These are phyloP conservation scores for Petrocephalus zakoni DNA, from an alignment of 2,113 vertebrate genomes.

Conservation along the genomic window DNA sequence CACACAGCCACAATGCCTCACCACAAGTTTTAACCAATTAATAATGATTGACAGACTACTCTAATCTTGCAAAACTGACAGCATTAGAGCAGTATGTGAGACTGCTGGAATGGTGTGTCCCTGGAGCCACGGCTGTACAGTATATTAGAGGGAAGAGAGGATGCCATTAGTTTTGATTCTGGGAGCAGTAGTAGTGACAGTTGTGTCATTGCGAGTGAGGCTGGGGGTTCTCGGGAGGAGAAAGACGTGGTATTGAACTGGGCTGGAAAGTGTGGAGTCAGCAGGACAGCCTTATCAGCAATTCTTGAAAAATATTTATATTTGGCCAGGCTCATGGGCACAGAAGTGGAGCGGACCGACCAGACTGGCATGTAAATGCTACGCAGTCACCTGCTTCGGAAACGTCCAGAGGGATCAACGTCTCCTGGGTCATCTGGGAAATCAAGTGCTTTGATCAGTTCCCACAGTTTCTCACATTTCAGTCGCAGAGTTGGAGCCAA, in stretches of 20 bases:
- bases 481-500: not conserved
- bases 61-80: not conserved
- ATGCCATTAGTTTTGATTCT: not conserved
- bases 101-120: not conserved
- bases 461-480: not conserved
- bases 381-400: not conserved
- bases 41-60: not conserved
- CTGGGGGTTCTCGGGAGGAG: not conserved
- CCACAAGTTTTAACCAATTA: not conserved
- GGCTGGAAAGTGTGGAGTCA: not conserved
- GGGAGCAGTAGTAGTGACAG: not conserved
- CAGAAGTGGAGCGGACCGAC: not conserved
- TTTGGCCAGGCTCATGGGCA: not conserved
- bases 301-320: not conserved
- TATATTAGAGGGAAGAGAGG: not conserved
- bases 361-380: not conserved
- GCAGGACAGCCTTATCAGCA: not conserved
- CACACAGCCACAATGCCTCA: not conserved
- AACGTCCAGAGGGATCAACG: not conserved
- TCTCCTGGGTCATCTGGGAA: conserved; percentile 3
- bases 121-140: not conserved
- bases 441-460: not conserved
- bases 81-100: not conserved
- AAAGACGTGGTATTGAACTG: not conserved
- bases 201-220: no score